Percentiles rank a stretch among this genome's conserved stretches.
phyloP scores from a whole-genome alignment of 2,113 vertebrate species.

The Microcebus tavaratra region DNA sequence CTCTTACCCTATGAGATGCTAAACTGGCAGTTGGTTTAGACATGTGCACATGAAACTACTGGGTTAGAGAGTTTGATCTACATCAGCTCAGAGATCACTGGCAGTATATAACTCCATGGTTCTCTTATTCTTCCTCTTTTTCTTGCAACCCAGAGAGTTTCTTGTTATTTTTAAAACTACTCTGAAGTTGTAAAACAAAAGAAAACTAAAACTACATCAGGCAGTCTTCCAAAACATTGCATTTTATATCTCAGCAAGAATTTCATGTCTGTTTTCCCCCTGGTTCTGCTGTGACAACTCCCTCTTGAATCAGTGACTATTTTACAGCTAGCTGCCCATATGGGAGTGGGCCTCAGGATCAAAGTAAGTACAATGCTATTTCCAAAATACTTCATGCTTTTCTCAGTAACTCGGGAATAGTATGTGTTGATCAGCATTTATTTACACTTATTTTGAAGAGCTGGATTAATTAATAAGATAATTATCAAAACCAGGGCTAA shows the following conservation, averaged over 20 bases:
- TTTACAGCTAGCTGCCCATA: neutral
- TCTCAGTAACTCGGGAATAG: neutral
- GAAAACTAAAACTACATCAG: neutral
- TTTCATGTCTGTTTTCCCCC: neutral
- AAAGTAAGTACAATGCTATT: neutral
- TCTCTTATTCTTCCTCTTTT: neutral
- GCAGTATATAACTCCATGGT: neutral
- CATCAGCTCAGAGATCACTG: neutral
- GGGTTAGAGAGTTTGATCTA: neutral
- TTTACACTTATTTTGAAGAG: conserved; percentile 9
- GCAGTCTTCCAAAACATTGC: neutral
- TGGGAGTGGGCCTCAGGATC: neutral
- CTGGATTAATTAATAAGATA: neutral
- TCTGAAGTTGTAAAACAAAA: neutral
- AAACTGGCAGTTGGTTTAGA: neutral
- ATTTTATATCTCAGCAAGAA: conserved; percentile 2
- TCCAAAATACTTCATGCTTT: neutral
- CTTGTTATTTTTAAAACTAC: conserved; percentile 7
- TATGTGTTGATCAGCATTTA: neutral
- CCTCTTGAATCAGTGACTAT: neutral
- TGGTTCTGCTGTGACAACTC: neutral
- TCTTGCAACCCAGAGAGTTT: neutral
- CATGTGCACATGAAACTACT: neutral
- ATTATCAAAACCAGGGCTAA: neutral
- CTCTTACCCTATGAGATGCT: neutral